Evolutionary conservation across 2,113 vertebrate genomes (phyloP), one percentile per base, ranked within the genome.

Genomic region (Chrysochloris asiatica): DNA sequence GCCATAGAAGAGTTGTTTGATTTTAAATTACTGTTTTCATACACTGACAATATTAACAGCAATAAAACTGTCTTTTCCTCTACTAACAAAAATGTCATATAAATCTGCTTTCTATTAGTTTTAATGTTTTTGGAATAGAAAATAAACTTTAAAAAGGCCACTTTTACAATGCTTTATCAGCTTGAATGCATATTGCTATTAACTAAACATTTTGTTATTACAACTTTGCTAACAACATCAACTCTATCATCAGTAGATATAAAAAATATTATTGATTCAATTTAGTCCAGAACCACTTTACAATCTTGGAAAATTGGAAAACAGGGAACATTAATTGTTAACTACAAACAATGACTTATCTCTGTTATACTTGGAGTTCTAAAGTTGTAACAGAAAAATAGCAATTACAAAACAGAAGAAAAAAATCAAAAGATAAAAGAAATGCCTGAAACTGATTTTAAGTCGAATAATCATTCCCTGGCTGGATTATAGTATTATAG

Each of bases 21-120:
- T 91, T 89, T 92, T 92, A 92, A 94, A 87, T 86, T 67, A 79
- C 43, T 84, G 17, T 41, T 86, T 86, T 88, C 48, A 84, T 91
- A 52, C 17, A 73, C 21, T 78, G 28, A 11, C 54, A 73, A 59
- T 84, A 47, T 71, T 80, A 89, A 47, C 8, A 92, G 50, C 24
- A 81, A 75, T 56, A 85, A 94, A 88, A 59, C 16, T 65, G 77
- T 52, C 26, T 38, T 82, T 16, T 4, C 0, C 0, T 80, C 45
- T 82, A 54, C 33, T 77, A 75, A 86, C 56, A 87, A 86, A 90
- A 50, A 30, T 80, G 28, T 2, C 77, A 52, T 65, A 72, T 77
- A 79, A 24, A 89, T 84, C 13, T 50, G 47, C 47, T 86, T 79
- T 3, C 36, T 79, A 19, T 21, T 83, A 78, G 4, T 71, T 71